A percentile compares a stretch with the other conserved stretches of the same genome.
phyloP scores from a whole-genome alignment of 2,797 vertebrate species.

The Darevskia mixta region DNA sequence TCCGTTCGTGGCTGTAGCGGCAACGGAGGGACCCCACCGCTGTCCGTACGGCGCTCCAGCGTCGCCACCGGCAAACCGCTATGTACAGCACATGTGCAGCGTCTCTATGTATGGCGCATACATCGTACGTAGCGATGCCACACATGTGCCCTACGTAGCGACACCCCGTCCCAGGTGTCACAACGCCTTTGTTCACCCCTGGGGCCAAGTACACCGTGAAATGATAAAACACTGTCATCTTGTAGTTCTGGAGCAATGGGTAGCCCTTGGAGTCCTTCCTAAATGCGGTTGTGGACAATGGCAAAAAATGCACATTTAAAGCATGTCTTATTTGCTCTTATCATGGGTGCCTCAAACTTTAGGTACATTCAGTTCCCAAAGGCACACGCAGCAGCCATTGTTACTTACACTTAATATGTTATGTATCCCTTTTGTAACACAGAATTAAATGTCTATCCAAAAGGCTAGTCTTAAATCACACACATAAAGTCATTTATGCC shows the following conservation, averaged over 20 bases:
- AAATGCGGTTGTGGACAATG: neutral
- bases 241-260: neutral
- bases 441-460: neutral
- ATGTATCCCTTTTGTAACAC: neutral
- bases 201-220: neutral
- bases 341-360: neutral
- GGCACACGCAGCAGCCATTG: neutral
- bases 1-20: too few relatives aligned
- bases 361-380: neutral
- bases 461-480: neutral
- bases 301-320: neutral
- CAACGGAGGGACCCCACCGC: too few relatives aligned
- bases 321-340: neutral
- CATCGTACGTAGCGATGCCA: rapidly evolving
- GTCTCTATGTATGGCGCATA: too few relatives aligned
- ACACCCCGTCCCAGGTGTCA: too few relatives aligned
- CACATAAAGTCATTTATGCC: neutral
- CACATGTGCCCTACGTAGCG: too few relatives aligned
- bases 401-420: neutral
- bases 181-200: too few relatives aligned
- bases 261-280: neutral
- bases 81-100: too few relatives aligned
- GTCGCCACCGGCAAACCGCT: too few relatives aligned
- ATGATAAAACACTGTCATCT: neutral
- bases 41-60: too few relatives aligned